Conservation (phyloP, 2,797 vertebrate species). For the Myoxocephalus aenaeus region DNA sequence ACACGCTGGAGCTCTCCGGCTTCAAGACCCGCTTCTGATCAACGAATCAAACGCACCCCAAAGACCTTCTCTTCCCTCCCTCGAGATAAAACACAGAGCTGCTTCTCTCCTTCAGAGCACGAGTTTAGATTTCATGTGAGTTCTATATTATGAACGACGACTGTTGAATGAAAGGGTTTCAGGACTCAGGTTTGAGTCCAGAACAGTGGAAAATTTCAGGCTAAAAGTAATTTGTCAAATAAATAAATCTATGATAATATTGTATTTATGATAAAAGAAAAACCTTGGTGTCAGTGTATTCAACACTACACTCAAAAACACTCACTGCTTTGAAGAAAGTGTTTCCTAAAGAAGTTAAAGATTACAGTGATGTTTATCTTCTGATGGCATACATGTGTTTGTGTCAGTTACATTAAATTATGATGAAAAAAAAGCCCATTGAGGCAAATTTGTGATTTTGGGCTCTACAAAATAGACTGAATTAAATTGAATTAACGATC, state of each 20-base stretch:
- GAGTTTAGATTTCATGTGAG: neutral
- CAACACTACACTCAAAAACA: no score
- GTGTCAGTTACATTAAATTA: neutral
- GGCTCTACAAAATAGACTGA: no score
- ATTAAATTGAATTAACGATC: no score
- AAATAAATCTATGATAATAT: neutral
- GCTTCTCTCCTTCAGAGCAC: neutral
- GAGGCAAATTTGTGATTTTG: no score
- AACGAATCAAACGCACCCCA: neutral
- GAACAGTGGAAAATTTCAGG: neutral
- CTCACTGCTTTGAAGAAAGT: no score
- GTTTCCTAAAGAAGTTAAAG: neutral
- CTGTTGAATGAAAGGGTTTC: no score
- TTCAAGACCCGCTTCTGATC: slow-evolving; percentile 90
- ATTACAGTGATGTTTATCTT: neutral
- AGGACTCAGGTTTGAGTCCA: no score
- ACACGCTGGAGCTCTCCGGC: slow-evolving; percentile 87
- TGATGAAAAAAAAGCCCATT: neutral
- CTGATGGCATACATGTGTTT: neutral
- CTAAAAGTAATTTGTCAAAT: no score
- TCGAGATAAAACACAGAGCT: neutral
- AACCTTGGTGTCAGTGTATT: no score
- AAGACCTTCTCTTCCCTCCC: neutral
- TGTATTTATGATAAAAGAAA: neutral
- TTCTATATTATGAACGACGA: neutral